Evolutionary conservation across 1,140 invertebrate species (phyloP).

Genomic region (Eciton burchellii): DNA sequence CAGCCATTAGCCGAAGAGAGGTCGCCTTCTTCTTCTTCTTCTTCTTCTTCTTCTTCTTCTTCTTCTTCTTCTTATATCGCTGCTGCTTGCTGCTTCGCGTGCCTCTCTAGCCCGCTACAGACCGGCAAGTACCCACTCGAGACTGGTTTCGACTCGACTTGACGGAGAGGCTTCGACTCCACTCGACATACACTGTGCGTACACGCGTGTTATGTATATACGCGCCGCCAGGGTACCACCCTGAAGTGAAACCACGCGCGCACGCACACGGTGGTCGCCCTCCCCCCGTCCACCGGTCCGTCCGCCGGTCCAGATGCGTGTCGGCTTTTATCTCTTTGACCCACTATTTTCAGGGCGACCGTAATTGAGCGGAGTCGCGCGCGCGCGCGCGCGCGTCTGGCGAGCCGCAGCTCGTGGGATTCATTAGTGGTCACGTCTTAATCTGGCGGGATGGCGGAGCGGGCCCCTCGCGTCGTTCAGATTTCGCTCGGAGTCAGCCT

Average conservation of each 20-base stretch:
- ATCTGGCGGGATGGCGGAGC: constrained; percentile 10
- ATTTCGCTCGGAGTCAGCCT: constrained; percentile 16
- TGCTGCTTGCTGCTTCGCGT: constrained; percentile 14
- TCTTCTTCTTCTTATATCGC: not conserved
- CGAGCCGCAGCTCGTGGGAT: constrained; percentile 10
- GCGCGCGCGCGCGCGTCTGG: not conserved
- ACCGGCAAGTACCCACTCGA: constrained; percentile 49
- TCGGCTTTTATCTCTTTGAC: constrained; percentile 54
- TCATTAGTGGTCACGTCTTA: constrained; percentile 51
- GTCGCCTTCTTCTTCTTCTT: not conserved
- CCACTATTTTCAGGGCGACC: constrained; percentile 54
- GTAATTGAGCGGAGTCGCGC: constrained; percentile 51
- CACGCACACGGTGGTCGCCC: constrained; percentile 19
- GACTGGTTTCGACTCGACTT: constrained; percentile 55
- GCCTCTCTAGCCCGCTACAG: constrained; percentile 41
- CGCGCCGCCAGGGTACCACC: not conserved
- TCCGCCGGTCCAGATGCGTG: constrained; percentile 39
- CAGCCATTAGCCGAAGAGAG: constrained; percentile 54
- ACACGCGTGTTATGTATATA: not conserved
- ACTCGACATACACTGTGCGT: not conserved
- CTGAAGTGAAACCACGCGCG: constrained; percentile 17
- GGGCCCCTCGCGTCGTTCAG: not conserved
- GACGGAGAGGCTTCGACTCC: constrained; percentile 2
- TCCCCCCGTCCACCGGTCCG: not conserved
- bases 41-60: constrained; percentile 4